These are phyloP conservation scores for Polypterus bichir DNA, from an alignment of 2,113 vertebrate species.

Conservation along the genomic window DNA sequence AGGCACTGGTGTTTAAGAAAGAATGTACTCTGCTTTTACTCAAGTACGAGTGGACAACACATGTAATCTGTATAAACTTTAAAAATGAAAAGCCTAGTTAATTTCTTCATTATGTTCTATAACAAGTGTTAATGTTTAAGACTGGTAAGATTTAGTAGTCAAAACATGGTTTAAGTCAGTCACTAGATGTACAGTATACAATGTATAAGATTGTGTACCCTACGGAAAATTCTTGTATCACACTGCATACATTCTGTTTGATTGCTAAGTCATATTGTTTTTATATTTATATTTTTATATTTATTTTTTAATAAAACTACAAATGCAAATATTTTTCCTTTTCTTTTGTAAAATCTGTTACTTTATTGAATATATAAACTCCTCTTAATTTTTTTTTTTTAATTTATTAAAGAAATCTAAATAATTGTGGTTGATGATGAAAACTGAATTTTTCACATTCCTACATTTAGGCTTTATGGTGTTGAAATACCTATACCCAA, in stretches of 20 bases:
- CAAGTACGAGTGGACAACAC: constrained; percentile 43
- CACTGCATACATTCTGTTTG: constrained; percentile 48
- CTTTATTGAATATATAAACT: constrained; percentile 8
- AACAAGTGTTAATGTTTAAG: constrained; percentile 51
- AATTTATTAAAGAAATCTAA: not conserved
- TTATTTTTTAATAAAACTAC: constrained; percentile 93
- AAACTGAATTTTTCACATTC: not conserved
- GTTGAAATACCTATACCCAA: too few species aligned
- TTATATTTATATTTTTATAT: constrained; percentile 99
- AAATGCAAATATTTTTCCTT: constrained; percentile 7
- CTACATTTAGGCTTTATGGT: too few species aligned
- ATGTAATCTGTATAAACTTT: constrained; percentile 47
- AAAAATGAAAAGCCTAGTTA: constrained; percentile 48
- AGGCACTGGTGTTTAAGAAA: constrained; percentile 49
- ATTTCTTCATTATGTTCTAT: constrained; percentile 48
- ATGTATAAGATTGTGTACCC: constrained; percentile 52
- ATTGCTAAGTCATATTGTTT: constrained; percentile 77
- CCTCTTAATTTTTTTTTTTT: not conserved
- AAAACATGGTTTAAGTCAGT: constrained; percentile 56
- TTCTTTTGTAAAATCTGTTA: constrained; percentile 9
- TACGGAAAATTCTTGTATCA: constrained; percentile 45
- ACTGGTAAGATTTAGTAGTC: constrained; percentile 51
- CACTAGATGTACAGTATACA: constrained; percentile 44
- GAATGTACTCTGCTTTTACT: constrained; percentile 33
- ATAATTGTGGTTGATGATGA: not conserved